These are phyloP conservation scores for Verasper variegatus DNA, from an alignment of 2,113 vertebrate species.

Conservation along the genomic window DNA sequence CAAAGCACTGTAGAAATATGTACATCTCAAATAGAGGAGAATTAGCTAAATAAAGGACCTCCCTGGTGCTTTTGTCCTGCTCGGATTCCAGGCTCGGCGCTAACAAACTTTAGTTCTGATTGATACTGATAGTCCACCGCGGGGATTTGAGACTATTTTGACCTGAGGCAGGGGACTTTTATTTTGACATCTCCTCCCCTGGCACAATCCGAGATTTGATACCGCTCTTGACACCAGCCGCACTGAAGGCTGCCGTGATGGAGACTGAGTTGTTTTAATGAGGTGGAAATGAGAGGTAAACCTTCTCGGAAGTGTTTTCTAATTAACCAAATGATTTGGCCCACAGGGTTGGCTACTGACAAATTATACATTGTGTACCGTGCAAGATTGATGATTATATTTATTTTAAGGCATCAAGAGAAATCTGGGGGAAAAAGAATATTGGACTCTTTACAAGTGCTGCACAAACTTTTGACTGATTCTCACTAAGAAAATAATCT, in stretches of 20 bases:
- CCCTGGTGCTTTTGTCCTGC: slow-evolving; percentile 75
- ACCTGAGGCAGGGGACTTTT: slow-evolving; percentile 75
- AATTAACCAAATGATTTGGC: slow-evolving; percentile 74
- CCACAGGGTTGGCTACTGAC: slow-evolving; percentile 53
- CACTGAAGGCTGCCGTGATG: slow-evolving; percentile 61
- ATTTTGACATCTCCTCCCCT: slow-evolving; percentile 79
- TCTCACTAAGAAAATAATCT: neutral
- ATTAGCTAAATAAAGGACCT: slow-evolving; percentile 78
- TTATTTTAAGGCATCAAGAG: slow-evolving; percentile 67
- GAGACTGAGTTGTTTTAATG: slow-evolving; percentile 69
- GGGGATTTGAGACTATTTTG: slow-evolving; percentile 76
- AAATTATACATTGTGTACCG: slow-evolving; percentile 49
- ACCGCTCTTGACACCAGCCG: slow-evolving; percentile 60
- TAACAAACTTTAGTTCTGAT: slow-evolving; percentile 74
- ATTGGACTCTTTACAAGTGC: slow-evolving; percentile 15
- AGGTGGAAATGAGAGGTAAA: slow-evolving; percentile 74
- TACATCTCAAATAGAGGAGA: slow-evolving; percentile 76
- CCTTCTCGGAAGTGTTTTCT: slow-evolving; percentile 67
- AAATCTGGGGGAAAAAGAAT: slow-evolving; percentile 21
- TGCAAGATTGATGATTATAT: slow-evolving; percentile 38
- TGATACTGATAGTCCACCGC: slow-evolving; percentile 66
- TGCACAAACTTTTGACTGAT: slow-evolving; percentile 47
- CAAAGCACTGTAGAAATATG: slow-evolving; percentile 77
- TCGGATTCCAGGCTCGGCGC: slow-evolving; percentile 52
- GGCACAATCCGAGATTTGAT: slow-evolving; percentile 67